These are phyloP conservation scores for Amniataba percoides DNA, from an alignment of 2,797 vertebrate genomes.

Conservation along the genomic window DNA sequence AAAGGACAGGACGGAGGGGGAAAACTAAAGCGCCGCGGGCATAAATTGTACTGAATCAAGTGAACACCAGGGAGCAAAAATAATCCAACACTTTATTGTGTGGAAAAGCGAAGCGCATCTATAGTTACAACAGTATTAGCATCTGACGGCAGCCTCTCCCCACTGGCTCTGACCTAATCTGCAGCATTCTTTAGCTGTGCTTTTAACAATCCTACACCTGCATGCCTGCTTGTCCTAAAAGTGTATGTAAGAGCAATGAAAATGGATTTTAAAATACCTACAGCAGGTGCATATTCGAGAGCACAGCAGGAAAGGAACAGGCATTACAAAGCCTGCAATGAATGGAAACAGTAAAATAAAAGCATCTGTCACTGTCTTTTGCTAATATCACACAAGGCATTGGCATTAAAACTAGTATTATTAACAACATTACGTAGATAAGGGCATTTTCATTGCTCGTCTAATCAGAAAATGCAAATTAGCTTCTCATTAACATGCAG, in stretches of 20 bases:
- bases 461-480: conserved; percentile 63
- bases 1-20: conserved; percentile 52
- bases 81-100: conserved; percentile 42
- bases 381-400: conserved; percentile 29
- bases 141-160: conserved; percentile 16
- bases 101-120: conserved; percentile 30
- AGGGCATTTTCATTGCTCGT: conserved; percentile 23
- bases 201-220: conserved; percentile 32
- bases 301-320: conserved; percentile 1
- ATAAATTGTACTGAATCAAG: conserved; percentile 41
- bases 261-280: conserved; percentile 9
- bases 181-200: conserved; percentile 19
- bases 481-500: conserved; percentile 50
- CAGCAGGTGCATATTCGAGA: conserved; percentile 15
- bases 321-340: background rate
- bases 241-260: conserved; percentile 18
- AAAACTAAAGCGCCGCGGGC: conserved; percentile 23
- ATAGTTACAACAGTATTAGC: conserved; percentile 18
- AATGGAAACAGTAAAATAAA: conserved; percentile 10
- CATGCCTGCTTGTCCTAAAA: conserved; percentile 30
- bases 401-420: conserved; percentile 38
- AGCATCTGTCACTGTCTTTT: background rate
- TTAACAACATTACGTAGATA: conserved; percentile 45
- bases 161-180: conserved; percentile 29
- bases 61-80: conserved; percentile 31